phyloP scores from a whole-genome alignment of 2,888 invertebrate species.

The Imbricaverruca yamaguchii region DNA sequence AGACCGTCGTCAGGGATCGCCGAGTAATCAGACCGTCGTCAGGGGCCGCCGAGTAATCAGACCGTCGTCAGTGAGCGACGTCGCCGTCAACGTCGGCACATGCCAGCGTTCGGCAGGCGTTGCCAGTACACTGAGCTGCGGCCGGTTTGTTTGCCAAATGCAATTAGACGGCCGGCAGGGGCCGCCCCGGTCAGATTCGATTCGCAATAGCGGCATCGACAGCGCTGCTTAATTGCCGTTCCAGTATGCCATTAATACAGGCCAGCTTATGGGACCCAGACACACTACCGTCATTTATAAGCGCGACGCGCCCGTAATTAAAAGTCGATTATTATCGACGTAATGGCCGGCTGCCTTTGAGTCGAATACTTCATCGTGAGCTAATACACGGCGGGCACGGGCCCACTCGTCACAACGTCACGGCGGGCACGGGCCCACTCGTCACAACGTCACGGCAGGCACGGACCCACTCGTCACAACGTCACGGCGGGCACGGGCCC shows the following conservation, averaged over 20 bases:
- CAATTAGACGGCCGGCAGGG: not conserved
- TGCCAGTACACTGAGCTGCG: not conserved
- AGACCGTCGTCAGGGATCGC: no score
- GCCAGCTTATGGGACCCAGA: not conserved
- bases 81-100: not conserved
- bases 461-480: no score
- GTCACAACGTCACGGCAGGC: no score
- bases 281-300: slow-evolving; percentile 5
- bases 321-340: slow-evolving; percentile 18
- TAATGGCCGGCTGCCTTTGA: not conserved
- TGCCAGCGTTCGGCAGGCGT: not conserved
- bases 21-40: no score
- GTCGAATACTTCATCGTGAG: not conserved
- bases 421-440: no score
- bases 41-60: no score
- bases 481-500: no score
- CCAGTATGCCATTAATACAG: not conserved
- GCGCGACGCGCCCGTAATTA: slow-evolving; percentile 11
- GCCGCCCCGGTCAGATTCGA: not conserved
- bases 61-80: not conserved
- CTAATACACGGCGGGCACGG: not conserved
- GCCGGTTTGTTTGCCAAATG: slow-evolving; percentile 1
- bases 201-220: not conserved
- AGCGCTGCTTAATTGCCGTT: not conserved
- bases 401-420: no score